Evolutionary conservation across 1,140 invertebrate species (phyloP).

Genomic region (Zaprionus nigranus): DNA sequence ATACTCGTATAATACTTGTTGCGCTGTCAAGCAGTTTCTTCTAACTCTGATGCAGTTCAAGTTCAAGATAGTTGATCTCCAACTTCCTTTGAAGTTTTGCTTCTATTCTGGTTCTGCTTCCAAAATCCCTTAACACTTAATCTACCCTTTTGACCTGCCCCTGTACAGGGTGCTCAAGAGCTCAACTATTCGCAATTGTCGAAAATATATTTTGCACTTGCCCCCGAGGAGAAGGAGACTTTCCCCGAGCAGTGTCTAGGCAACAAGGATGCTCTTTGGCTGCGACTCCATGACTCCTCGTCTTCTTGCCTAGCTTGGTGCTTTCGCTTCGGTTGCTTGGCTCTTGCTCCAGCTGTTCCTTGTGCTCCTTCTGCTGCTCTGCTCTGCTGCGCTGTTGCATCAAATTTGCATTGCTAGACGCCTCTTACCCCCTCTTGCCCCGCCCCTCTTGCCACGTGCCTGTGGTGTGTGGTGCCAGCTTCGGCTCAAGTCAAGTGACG

Average conservation of each 20-base stretch:
- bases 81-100: background rate
- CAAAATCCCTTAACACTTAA: background rate
- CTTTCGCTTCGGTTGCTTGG: background rate
- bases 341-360: constrained; percentile 4
- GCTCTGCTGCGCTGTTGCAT: constrained; percentile 44
- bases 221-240: background rate
- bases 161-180: background rate
- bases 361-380: background rate
- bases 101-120: background rate
- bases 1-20: background rate
- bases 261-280: constrained; percentile 18
- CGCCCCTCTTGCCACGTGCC: background rate
- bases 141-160: background rate
- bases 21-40: background rate
- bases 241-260: constrained; percentile 7
- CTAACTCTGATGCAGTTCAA: background rate
- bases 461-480: background rate
- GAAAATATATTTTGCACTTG: constrained; percentile 13
- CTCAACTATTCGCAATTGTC: constrained; percentile 28
- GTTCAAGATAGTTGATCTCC: background rate
- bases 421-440: too few relatives aligned
- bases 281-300: background rate
- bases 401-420: constrained; percentile 67
- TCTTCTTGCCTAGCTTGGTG: background rate
- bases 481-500: constrained; percentile 69